Evolutionary conservation across 2,888 invertebrate genomes (phyloP).

Genomic region (Leucania comma): DNA sequence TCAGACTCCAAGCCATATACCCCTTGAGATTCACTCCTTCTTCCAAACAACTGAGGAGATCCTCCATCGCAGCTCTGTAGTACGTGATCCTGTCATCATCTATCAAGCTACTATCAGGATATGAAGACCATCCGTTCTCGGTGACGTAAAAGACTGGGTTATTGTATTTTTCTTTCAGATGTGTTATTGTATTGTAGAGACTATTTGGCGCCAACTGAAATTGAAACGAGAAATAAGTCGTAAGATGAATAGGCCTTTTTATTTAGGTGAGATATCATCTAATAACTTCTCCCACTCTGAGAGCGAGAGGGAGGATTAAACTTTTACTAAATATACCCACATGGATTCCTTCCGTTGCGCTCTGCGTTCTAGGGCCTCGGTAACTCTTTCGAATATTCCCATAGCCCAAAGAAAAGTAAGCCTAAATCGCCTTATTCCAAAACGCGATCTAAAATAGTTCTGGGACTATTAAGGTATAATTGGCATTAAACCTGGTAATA

Average conservation of each 20-base stretch:
- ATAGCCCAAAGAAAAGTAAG: too few species aligned
- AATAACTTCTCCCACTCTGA: too few species aligned
- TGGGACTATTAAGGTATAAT: too few species aligned
- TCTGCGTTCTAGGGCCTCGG: too few species aligned
- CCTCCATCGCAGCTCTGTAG: slow-evolving; percentile 83
- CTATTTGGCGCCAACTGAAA: slow-evolving; percentile 90
- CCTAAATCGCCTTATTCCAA: too few species aligned
- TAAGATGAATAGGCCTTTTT: neutral
- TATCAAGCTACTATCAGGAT: slow-evolving; percentile 69
- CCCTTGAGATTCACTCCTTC: slow-evolving; percentile 82
- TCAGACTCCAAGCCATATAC: slow-evolving; percentile 92
- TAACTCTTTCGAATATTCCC: too few species aligned
- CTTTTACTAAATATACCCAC: too few species aligned
- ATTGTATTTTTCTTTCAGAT: slow-evolving; percentile 86
- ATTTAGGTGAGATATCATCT: too few species aligned
- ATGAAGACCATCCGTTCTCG: slow-evolving; percentile 91
- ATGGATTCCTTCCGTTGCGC: too few species aligned
- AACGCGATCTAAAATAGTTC: too few species aligned
- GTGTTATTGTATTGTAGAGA: slow-evolving; percentile 88
- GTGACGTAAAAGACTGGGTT: slow-evolving; percentile 90
- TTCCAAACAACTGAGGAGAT: slow-evolving; percentile 82
- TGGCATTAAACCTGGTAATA: too few species aligned
- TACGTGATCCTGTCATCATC: slow-evolving; percentile 87
- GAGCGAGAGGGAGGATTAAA: too few species aligned
- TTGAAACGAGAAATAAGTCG: neutral